These are phyloP conservation scores for Drosophila bipectinata DNA, from an alignment of 1,140 invertebrate species.

Conservation along the genomic window DNA sequence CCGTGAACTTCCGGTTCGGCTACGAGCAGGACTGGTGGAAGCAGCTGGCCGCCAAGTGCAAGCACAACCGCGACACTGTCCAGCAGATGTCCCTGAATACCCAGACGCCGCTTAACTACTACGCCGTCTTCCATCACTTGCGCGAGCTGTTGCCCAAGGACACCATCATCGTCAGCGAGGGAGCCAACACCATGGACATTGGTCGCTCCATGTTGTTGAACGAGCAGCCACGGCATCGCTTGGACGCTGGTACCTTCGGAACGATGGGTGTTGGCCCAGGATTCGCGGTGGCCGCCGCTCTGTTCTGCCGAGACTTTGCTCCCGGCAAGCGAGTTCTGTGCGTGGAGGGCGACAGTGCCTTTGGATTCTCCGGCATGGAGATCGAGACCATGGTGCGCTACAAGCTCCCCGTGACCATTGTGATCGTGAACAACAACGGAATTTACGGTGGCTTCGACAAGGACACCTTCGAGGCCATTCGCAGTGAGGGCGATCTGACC, in stretches of 20 bases:
- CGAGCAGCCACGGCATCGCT: slow-evolving; percentile 91
- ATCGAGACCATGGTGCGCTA: slow-evolving; percentile 98
- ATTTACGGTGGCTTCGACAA: slow-evolving; percentile 94
- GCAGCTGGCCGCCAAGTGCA: slow-evolving; percentile 85
- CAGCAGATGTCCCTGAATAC: slow-evolving; percentile 86
- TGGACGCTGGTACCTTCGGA: slow-evolving; percentile 97
- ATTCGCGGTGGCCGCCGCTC: slow-evolving; percentile 95
- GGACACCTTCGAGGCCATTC: slow-evolving; percentile 89
- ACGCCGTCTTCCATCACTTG: slow-evolving; percentile 93
- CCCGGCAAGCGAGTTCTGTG: slow-evolving; percentile 93
- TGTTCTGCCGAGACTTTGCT: slow-evolving; percentile 93
- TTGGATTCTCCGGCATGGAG: slow-evolving; percentile 99
- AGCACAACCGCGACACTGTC: slow-evolving; percentile 86
- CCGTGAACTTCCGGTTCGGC: slow-evolving; percentile 85
- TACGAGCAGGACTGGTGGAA: slow-evolving; percentile 86
- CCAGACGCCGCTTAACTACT: slow-evolving; percentile 95
- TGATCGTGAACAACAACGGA: slow-evolving; percentile 98
- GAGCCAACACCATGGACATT: slow-evolving; percentile 99
- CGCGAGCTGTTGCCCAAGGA: slow-evolving; percentile 91
- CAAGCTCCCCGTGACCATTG: slow-evolving; percentile 94
- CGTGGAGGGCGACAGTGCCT: slow-evolving; percentile 97
- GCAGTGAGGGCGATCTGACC: slow-evolving; percentile 87
- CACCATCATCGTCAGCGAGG: slow-evolving; percentile 97
- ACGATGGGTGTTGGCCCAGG: slow-evolving; percentile 98
- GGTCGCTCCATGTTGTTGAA: slow-evolving; percentile 95